Conservation (phyloP, 2,888 invertebrate genomes). For the Noctuana brunneofusca region DNA sequence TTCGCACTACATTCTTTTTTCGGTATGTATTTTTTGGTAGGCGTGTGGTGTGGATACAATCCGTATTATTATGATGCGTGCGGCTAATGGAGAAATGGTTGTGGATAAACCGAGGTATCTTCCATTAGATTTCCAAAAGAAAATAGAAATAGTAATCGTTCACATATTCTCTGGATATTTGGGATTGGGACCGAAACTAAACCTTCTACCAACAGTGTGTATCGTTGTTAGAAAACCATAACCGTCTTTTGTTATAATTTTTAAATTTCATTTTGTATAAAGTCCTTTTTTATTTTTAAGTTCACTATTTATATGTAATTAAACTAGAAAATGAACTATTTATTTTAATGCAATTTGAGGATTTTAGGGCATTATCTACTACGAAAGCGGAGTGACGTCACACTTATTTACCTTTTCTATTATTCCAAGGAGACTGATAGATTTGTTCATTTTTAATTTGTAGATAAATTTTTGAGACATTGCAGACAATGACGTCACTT, state of each 20-base stretch:
- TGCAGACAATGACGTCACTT: slow-evolving; percentile 40
- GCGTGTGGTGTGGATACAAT: slow-evolving; percentile 59
- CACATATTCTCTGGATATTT: slow-evolving; percentile 45
- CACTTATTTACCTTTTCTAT: slow-evolving; percentile 41
- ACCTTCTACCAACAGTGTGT: slow-evolving; percentile 40
- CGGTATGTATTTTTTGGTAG: slow-evolving; percentile 9
- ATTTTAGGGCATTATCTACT: slow-evolving; percentile 54
- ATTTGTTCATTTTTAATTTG: slow-evolving; percentile 11
- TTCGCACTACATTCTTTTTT: neutral
- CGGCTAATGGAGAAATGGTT: slow-evolving; percentile 67
- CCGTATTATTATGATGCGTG: no score
- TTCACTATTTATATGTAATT: slow-evolving; percentile 77
- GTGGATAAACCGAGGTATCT: slow-evolving; percentile 56
- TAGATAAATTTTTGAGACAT: slow-evolving; percentile 9
- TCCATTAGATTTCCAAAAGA: neutral
- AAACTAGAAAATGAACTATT: slow-evolving; percentile 72
- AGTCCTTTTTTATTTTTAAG: slow-evolving; percentile 66
- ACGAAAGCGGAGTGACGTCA: slow-evolving; percentile 60
- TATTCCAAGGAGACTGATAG: slow-evolving; percentile 17
- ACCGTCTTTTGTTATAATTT: slow-evolving; percentile 48
- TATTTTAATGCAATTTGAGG: slow-evolving; percentile 66
- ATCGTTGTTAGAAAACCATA: neutral
- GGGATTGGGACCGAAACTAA: slow-evolving; percentile 54
- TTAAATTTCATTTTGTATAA: slow-evolving; percentile 70
- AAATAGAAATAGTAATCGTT: neutral